Evolutionary conservation across 2,113 vertebrate genomes (phyloP).

Genomic region (Lamprotornis superbus): DNA sequence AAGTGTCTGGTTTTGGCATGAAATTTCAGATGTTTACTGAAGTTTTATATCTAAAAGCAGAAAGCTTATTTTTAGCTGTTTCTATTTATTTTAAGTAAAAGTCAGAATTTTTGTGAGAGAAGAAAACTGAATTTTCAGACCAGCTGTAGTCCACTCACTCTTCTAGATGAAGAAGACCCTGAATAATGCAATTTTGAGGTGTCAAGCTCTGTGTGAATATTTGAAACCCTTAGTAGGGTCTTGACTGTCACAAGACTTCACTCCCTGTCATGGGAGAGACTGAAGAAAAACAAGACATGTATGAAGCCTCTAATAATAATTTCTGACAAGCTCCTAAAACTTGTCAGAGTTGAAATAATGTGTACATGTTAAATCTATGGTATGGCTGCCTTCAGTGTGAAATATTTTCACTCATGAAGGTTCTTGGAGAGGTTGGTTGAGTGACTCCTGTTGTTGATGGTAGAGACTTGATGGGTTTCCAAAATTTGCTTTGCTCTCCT

Average conservation of each 20-base stretch:
- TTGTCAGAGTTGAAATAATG: background rate
- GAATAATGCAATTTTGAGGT: background rate
- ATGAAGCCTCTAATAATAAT: background rate
- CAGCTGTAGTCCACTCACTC: background rate
- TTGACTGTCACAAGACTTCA: background rate
- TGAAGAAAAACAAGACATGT: background rate
- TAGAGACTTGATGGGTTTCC: background rate
- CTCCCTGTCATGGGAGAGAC: background rate
- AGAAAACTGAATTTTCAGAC: background rate
- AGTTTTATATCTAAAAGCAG: background rate
- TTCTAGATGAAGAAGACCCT: background rate
- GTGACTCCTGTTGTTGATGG: background rate
- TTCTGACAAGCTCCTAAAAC: background rate
- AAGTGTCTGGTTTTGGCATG: background rate
- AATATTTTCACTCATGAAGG: background rate
- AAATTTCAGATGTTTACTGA: constrained; percentile 20
- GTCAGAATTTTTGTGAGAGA: background rate
- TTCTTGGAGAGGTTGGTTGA: background rate
- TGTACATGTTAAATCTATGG: background rate
- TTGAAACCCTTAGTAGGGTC: background rate
- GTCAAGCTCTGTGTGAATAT: background rate
- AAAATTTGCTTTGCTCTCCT: background rate
- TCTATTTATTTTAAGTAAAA: background rate
- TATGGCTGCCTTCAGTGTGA: background rate
- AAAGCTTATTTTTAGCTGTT: background rate